Percentiles rank a stretch among this genome's conserved stretches.
phyloP scores from a whole-genome alignment of 2,888 invertebrate species.

The Rhamnusium bicolor region DNA sequence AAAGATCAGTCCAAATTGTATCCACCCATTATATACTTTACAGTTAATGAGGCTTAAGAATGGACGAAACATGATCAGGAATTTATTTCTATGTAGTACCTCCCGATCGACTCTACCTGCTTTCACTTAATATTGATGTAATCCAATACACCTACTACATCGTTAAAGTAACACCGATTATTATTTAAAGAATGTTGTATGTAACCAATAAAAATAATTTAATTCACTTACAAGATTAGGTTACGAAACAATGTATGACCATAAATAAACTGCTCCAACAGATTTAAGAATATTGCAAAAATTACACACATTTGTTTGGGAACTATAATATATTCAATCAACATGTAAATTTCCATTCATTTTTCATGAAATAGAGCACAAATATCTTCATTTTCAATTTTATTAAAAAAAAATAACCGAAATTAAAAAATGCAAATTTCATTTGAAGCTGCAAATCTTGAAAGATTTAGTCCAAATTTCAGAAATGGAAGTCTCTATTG shows the following conservation, averaged over 20 bases:
- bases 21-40: not conserved
- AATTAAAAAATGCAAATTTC: too few species aligned
- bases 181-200: not conserved
- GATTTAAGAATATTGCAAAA: too few species aligned
- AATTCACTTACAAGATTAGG: conserved; percentile 5
- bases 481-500: too few species aligned
- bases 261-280: too few species aligned
- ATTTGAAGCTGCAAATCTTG: too few species aligned
- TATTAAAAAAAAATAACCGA: too few species aligned
- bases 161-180: conserved; percentile 9
- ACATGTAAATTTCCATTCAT: too few species aligned
- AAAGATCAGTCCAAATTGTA: not conserved
- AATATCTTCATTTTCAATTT: too few species aligned
- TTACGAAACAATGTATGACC: conserved; percentile 11
- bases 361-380: too few species aligned
- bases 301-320: too few species aligned
- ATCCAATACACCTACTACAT: conserved; percentile 28
- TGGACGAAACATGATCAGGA: conserved; percentile 24
- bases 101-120: conserved; percentile 20
- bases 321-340: too few species aligned
- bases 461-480: too few species aligned
- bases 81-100: conserved; percentile 20
- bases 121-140: conserved; percentile 30
- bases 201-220: conserved; percentile 12
- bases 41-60: conserved; percentile 22